Conservation (phyloP, 2,888 invertebrate genomes). For the Punctoribates punctum region DNA sequence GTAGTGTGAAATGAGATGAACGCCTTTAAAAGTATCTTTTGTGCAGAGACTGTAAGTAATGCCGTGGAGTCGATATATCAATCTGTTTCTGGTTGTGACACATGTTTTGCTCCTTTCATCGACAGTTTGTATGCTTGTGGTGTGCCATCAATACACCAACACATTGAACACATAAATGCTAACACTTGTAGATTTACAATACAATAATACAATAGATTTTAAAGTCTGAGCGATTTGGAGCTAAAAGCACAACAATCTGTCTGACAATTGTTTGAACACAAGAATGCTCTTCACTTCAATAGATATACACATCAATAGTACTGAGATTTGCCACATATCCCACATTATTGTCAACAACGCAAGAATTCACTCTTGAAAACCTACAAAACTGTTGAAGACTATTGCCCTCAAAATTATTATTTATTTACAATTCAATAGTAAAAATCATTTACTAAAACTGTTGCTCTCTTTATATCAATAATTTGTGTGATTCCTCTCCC, state of each 20-base stretch:
- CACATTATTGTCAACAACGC: too few species aligned
- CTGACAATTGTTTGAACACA: constrained; percentile 17
- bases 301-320: too few species aligned
- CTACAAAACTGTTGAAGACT: too few species aligned
- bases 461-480: too few species aligned
- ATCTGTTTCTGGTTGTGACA: constrained; percentile 26
- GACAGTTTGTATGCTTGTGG: neutral
- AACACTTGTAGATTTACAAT: constrained; percentile 20
- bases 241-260: constrained; percentile 17
- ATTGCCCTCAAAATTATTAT: too few species aligned
- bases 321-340: too few species aligned
- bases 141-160: neutral
- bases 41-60: constrained; percentile 4
- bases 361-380: too few species aligned
- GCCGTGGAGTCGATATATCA: neutral
- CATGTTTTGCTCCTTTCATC: constrained; percentile 23
- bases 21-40: constrained; percentile 7
- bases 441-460: too few species aligned
- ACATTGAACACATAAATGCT: constrained; percentile 4
- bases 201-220: constrained; percentile 20
- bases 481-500: too few species aligned
- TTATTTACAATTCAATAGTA: too few species aligned
- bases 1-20: neutral
- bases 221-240: neutral
- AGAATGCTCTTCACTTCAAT: too few species aligned